These are phyloP conservation scores for Darevskia nairensis DNA, from an alignment of 2,797 vertebrate species.

Conservation along the genomic window DNA sequence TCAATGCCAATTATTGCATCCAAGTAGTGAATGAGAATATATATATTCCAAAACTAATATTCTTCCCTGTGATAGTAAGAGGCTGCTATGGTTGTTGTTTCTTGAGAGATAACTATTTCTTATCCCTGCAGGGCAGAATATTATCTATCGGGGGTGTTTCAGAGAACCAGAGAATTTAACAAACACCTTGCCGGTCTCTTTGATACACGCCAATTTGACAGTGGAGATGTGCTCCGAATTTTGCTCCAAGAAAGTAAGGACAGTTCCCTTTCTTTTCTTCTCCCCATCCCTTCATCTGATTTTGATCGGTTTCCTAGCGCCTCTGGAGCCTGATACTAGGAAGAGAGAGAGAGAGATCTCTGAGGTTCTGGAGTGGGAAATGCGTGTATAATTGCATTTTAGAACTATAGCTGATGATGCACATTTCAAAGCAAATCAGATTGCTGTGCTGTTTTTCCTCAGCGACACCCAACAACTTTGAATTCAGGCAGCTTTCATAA, in stretches of 20 bases:
- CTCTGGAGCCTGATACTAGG: not conserved
- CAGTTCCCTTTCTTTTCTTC: constrained; percentile 44
- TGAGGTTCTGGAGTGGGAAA: not conserved
- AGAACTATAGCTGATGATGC: too few species aligned
- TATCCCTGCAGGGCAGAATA: constrained; percentile 80
- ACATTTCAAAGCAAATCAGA: not conserved
- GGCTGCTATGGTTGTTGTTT: not conserved
- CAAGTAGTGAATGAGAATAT: constrained; percentile 21
- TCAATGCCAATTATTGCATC: constrained; percentile 32
- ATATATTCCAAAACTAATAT: constrained; percentile 35
- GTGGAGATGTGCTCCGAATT: constrained; percentile 90
- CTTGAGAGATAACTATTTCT: constrained; percentile 64
- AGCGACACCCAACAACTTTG: not conserved
- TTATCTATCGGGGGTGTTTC: constrained; percentile 93
- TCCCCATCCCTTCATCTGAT: not conserved
- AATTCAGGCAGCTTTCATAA: not conserved
- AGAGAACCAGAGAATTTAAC: constrained; percentile 83
- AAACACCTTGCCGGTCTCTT: constrained; percentile 82
- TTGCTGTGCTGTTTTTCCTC: not conserved
- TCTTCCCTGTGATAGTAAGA: constrained; percentile 28
- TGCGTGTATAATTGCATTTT: too few species aligned
- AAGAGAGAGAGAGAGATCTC: not conserved
- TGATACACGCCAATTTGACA: constrained; percentile 86
- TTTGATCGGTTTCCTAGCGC: not conserved
- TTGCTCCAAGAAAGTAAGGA: constrained; percentile 92